Base-by-base conservation (phyloP, 2,888 invertebrate species). In the Chouioia cunea region DNA sequence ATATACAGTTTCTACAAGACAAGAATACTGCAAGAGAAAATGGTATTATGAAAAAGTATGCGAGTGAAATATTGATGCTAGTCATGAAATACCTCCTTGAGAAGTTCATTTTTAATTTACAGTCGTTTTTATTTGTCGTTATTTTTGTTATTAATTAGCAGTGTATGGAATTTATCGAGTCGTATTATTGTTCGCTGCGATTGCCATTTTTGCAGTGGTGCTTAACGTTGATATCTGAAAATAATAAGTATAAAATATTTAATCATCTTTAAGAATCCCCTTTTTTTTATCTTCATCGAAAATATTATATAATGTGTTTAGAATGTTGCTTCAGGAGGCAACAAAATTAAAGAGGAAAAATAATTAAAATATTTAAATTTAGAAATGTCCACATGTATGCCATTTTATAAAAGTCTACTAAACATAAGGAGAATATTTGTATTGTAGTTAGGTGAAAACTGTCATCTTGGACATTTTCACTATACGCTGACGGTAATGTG, bases 81-180 rank as follows among this genome's bases (percentile, higher is more conserved):
- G 70, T 73, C 68, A 68, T 62, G 44, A 70, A 56, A 56, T 73
- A 67, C 52, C 62, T 63, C 43, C 57, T 27, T 58, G 58, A 69
- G 46, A 65, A 60, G n/a, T 8, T 48, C 65, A 60, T 46, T 23
- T 20, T 60, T 58, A 48, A 20, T 48, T 71, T 62, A 65, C 56
- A 15, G 16, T 65, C 50, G 15, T 46, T 57, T 50, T 50, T 52
- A 47, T 36, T 57, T 58, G n/a, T 70, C n/a, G n/a, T n/a, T n/a
- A n/a, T n/a, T n/a, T n/a, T n/a, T n/a, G n/a, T n/a, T n/a, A 56
- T 52, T 52, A 36, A 6, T 2, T 23, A 22, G 53, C 8, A 56
- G 43, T 65, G 43, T 57, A 36, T 4, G 52, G n/a, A 48, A 64
- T 50, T 60, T 50, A 57, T 66, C 18, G n/a, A 18, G 62, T 52